These are phyloP conservation scores for Penaeus chinensis DNA, from an alignment of 1,140 invertebrate genomes.

Conservation along the genomic window DNA sequence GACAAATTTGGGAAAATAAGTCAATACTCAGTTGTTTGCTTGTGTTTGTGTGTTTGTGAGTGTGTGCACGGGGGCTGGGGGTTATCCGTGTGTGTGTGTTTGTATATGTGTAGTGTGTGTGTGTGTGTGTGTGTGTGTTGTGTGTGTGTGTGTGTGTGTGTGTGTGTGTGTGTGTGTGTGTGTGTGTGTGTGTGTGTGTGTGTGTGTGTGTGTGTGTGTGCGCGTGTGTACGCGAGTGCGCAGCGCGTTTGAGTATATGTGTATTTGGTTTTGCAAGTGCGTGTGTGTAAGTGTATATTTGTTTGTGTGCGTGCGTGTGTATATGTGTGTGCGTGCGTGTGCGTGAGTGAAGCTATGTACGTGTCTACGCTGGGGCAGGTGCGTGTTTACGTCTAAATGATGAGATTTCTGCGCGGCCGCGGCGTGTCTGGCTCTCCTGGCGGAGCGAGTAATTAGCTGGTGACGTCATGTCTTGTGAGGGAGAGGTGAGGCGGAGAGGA, in stretches of 20 bases:
- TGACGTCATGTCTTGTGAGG: too few relatives aligned
- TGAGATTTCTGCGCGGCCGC: too few relatives aligned
- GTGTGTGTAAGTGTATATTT: background rate
- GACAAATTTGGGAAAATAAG: too few relatives aligned
- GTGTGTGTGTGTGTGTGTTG: background rate
- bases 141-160: background rate
- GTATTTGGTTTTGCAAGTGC: background rate
- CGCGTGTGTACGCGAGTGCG: background rate
- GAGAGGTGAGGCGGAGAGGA: too few relatives aligned
- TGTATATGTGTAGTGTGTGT: background rate
- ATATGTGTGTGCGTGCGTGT: background rate
- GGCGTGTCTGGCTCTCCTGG: too few relatives aligned
- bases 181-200: background rate
- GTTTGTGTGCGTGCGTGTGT: background rate
- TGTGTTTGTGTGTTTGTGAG: too few relatives aligned
- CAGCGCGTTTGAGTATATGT: background rate
- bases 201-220: background rate
- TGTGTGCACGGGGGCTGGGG: too few relatives aligned
- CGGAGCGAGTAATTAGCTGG: too few relatives aligned
- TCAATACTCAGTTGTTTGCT: too few relatives aligned
- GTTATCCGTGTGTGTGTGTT: background rate
- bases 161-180: conserved; percentile 4
- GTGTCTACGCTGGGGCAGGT: too few relatives aligned
- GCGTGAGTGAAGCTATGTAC: too few relatives aligned
- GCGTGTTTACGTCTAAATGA: too few relatives aligned